Conservation (phyloP, 2,888 invertebrate genomes). For the Notocelia uddmanniana region DNA sequence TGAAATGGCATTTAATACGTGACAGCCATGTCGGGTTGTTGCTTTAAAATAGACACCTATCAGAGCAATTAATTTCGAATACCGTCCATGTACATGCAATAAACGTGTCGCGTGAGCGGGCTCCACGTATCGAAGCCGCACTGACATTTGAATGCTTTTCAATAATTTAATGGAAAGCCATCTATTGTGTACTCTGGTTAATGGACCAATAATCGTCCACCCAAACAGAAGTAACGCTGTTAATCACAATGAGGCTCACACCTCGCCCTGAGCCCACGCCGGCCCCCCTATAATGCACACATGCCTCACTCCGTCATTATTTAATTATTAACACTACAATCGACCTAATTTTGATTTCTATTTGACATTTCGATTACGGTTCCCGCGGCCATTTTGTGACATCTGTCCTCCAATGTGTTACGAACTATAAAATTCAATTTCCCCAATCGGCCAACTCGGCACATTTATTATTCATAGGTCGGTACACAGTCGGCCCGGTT, state of each 20-base stretch:
- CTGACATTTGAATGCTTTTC: slow-evolving; percentile 69
- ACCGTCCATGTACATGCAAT: slow-evolving; percentile 41
- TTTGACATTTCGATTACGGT: slow-evolving; percentile 84
- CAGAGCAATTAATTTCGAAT: slow-evolving; percentile 53
- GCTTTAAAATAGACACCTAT: slow-evolving; percentile 44
- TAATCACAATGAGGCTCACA: slow-evolving; percentile 80
- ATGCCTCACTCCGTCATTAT: slow-evolving; percentile 74
- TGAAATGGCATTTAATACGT: slow-evolving; percentile 37
- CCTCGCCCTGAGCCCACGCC: slow-evolving; percentile 63
- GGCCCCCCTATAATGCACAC: slow-evolving; percentile 64
- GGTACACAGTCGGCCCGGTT: slow-evolving; percentile 70
- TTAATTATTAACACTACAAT: slow-evolving; percentile 85
- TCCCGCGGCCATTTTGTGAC: slow-evolving; percentile 81
- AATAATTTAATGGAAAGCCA: slow-evolving; percentile 77
- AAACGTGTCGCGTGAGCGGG: slow-evolving; percentile 52
- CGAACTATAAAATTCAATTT: slow-evolving; percentile 86
- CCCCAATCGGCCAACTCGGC: slow-evolving; percentile 83
- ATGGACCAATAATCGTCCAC: slow-evolving; percentile 84
- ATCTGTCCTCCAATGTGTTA: slow-evolving; percentile 85
- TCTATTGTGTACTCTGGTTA: slow-evolving; percentile 76
- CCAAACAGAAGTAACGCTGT: slow-evolving; percentile 84
- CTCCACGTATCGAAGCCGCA: slow-evolving; percentile 59
- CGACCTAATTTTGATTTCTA: slow-evolving; percentile 86
- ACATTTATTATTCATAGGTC: slow-evolving; percentile 85
- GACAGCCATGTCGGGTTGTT: slow-evolving; percentile 34